Evolutionary conservation across 2,888 invertebrate species (phyloP).

Genomic region (Netelia fuscicornis): DNA sequence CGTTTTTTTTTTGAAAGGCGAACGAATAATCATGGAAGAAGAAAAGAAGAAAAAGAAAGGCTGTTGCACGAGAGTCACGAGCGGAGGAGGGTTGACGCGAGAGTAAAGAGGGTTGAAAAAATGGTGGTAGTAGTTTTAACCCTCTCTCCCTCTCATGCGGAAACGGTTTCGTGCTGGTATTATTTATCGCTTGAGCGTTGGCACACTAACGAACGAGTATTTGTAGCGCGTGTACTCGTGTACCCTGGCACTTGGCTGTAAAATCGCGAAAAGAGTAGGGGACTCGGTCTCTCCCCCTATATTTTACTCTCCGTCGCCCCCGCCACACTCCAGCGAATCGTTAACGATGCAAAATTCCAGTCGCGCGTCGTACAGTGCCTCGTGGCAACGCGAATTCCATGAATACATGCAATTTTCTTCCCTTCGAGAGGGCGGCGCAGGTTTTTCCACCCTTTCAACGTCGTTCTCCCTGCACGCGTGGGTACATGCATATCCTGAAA

Average conservation of each 20-base stretch:
- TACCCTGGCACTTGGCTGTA: background rate
- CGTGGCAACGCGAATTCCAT: slow-evolving; percentile 40
- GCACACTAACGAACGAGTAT: slow-evolving; percentile 40
- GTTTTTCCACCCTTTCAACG: background rate
- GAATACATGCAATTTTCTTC: slow-evolving; percentile 57
- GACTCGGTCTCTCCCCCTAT: background rate
- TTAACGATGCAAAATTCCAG: slow-evolving; percentile 62
- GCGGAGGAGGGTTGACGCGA: slow-evolving; percentile 31
- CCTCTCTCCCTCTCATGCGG: slow-evolving; percentile 3
- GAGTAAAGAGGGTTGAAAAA: slow-evolving; percentile 27
- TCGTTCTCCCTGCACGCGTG: slow-evolving; percentile 5
- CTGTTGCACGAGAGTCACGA: slow-evolving; percentile 45
- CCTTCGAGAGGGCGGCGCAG: slow-evolving; percentile 15
- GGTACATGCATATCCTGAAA: slow-evolving; percentile 20
- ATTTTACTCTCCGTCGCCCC: background rate
- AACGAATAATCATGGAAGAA: background rate
- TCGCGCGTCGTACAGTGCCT: slow-evolving; percentile 27
- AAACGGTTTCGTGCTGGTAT: slow-evolving; percentile 39
- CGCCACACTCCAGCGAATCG: slow-evolving; percentile 21
- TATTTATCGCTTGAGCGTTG: slow-evolving; percentile 43
- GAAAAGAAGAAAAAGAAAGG: slow-evolving; percentile 24
- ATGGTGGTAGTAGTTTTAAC: slow-evolving; percentile 6
- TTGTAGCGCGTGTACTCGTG: slow-evolving; percentile 17
- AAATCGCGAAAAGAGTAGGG: background rate
- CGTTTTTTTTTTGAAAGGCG: slow-evolving; percentile 27